These are phyloP conservation scores for Rhinophrynus dorsalis DNA, from an alignment of 2,797 vertebrate species.

Conservation along the genomic window DNA sequence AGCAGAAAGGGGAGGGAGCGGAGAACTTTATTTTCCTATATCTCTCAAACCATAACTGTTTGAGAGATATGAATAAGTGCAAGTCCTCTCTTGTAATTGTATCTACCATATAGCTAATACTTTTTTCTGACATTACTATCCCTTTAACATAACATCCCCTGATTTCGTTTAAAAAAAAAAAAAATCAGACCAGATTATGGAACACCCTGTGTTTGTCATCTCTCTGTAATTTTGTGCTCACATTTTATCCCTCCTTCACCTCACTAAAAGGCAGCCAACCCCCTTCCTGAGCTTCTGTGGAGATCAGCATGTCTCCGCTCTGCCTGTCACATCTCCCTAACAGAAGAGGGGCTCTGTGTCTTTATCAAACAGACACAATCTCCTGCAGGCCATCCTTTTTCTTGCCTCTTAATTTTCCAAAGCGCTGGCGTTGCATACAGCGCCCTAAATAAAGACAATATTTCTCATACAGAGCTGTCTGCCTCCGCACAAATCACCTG, in stretches of 20 bases:
- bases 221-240: too few species aligned
- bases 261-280: slow-evolving; percentile 17
- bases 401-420: slow-evolving; percentile 41
- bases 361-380: slow-evolving; percentile 44
- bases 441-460: slow-evolving; percentile 20
- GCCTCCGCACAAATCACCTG: not conserved
- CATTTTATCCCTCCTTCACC: slow-evolving; percentile 32
- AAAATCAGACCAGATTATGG: too few species aligned
- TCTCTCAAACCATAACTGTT: too few species aligned
- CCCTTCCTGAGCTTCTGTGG: slow-evolving; percentile 25
- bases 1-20: too few species aligned
- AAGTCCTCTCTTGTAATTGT: too few species aligned
- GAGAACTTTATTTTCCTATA: too few species aligned
- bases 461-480: not conserved
- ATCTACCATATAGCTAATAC: too few species aligned
- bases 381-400: slow-evolving; percentile 43
- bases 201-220: too few species aligned
- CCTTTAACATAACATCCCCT: too few species aligned
- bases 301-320: slow-evolving; percentile 46
- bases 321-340: slow-evolving; percentile 45
- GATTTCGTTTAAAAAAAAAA: too few species aligned
- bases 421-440: slow-evolving; percentile 39
- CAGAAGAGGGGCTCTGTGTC: slow-evolving; percentile 34
- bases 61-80: too few species aligned
- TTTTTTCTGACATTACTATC: too few species aligned